Base-by-base conservation (phyloP, 2,888 invertebrate species). In the Microctonus hyperodae region DNA sequence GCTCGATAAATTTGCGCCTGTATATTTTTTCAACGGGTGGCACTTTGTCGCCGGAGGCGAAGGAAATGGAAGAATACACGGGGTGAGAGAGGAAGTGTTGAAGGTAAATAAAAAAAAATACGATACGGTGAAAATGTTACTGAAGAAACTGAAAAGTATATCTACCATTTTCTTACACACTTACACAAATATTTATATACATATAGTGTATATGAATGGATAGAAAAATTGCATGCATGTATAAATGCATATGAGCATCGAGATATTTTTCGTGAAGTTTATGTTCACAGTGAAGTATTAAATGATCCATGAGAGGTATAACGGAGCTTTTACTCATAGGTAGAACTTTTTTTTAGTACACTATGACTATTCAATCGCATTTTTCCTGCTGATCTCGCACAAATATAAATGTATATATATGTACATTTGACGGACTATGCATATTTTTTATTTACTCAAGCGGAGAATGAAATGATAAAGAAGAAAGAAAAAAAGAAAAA, bases 1-100 rank as follows among this genome's bases (percentile, higher is more conserved):
- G 72, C 68, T 73, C 73, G 73, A 74, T 74, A 74, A 74, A 74
- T 74, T 74, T 62, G 72, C 70, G 65, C 69, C 64, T 70, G 73
- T 72, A 73, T 71, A 74, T 72, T 74, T 72, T n/a, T 72, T 70
- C 64, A 73, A 71, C 71, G 68, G 72, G 61, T 70, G 64, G 67
- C 25, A 25, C 23, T 10, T 25, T 22, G 40, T 57, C 31, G 37
- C 40, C 2, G 37, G 57, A 53, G 61, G 69, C 63, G 58, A 69
- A 64, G 69, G 60, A 70, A 71, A 69, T 58, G 65, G 68, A 64
- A 65, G 64, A 57, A 65, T 51, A 48, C 23, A 61, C 20, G 37
- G 44, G 57, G 31, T n/a, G 10, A 33, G 35, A 40, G 31, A 50
- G 11, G 61, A 48, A 33, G 58, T 23, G 51, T 11, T 23, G n/a